phyloP scores from a whole-genome alignment of 2,888 invertebrate genomes.

The Petrolisthes cinctipes region DNA sequence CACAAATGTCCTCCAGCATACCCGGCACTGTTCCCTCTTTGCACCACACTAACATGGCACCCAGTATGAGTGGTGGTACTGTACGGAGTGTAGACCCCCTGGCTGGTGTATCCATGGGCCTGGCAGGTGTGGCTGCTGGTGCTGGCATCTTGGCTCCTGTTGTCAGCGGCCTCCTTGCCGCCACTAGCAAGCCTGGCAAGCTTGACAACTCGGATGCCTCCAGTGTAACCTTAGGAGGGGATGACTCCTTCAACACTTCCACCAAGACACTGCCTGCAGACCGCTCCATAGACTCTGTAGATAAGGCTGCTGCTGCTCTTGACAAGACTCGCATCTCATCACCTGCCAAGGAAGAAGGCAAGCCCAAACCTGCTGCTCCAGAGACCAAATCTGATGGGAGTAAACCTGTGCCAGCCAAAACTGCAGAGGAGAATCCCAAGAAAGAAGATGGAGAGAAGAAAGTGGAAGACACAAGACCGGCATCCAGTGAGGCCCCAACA shows the following conservation, averaged over 20 bases:
- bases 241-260: constrained; percentile 50
- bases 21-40: constrained; percentile 31
- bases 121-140: constrained; percentile 56
- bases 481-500: constrained; percentile 25
- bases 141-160: constrained; percentile 61
- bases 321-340: constrained; percentile 47
- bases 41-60: constrained; percentile 55
- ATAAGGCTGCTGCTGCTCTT: constrained; percentile 27
- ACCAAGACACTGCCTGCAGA: constrained; percentile 40
- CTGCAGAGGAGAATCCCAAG: constrained; percentile 6
- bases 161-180: constrained; percentile 50
- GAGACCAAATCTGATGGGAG: constrained; percentile 20
- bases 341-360: constrained; percentile 23
- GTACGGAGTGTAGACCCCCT: constrained; percentile 63
- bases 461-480: constrained; percentile 14
- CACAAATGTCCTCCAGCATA: constrained; percentile 23
- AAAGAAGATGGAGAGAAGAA: constrained; percentile 35
- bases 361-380: constrained; percentile 25
- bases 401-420: constrained; percentile 23
- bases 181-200: constrained; percentile 25
- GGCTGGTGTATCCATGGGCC: constrained; percentile 53
- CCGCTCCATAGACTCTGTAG: constrained; percentile 19
- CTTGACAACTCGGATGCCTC: constrained; percentile 52
- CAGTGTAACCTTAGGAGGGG: constrained; percentile 43
- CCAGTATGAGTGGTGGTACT: constrained; percentile 64